Evolutionary conservation across 2,113 vertebrate species (phyloP), one percentile per base, ranked within the genome.

Genomic region (Bos indicus): DNA sequence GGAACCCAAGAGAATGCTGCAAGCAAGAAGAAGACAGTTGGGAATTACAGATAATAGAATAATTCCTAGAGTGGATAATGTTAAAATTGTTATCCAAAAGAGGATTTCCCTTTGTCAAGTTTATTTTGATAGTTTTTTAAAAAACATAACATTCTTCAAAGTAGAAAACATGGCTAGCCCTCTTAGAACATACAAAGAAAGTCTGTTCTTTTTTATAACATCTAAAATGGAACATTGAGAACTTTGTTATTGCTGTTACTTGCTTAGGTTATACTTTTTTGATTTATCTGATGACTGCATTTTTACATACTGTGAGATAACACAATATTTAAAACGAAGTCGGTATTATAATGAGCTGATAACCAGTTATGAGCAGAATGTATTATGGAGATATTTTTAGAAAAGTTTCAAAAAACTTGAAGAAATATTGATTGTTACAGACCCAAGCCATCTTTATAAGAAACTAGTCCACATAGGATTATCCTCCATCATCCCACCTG

Each of bases 41-140:
- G 96, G 98, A 97, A 94, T 97, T 96, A 67, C 36, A 97, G 64
- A 91, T 97, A 54, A 94, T 71, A 93, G 97, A 97, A 92, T 97
- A 97, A 97, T 97, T 97, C 87, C 89, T 95, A 59, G 93, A 94
- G 93, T 93, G 87, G 86, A 77, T 81, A 83, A 93, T 64, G 64
- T 60, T 97, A 81, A 97, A 80, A 94, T 90, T 93, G 90, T 96
- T 91, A 94, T 91, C 67, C 89, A 71, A 48, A 97, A 94, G 52
- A 88, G 19, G 64, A 28, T n/a, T 14, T 56, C 43, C 10, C 62
- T 95, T 97, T 92, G 77, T 89, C 57, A 89, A 89, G 23, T 93
- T 91, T 87, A 91, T 80, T 86, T 95, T 59, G 77, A 80, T 56
- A 93, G 46, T 13, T 90, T 85, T 57, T 51, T 3, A 23, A 7